Evolutionary conservation across 2,888 invertebrate genomes (phyloP).

Genomic region (Galeruca laticollis): DNA sequence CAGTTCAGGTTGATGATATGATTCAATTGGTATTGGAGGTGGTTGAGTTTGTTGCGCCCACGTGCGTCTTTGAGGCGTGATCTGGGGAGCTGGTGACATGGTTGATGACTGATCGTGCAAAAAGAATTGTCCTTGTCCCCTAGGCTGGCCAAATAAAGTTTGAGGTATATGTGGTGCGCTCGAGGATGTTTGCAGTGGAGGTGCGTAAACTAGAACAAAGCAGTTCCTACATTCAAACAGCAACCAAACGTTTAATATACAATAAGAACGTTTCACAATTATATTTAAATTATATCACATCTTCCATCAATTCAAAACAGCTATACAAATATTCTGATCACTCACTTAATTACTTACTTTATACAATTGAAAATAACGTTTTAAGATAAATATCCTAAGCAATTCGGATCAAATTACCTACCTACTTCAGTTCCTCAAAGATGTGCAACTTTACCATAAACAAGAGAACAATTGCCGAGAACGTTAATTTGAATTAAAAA

Average conservation of each 20-base stretch:
- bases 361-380: not conserved
- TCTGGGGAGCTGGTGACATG: conserved; percentile 57
- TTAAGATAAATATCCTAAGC: too few relatives aligned
- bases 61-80: conserved; percentile 70
- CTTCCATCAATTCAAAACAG: not conserved
- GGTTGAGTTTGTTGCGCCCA: conserved; percentile 70
- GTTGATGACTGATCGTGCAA: conserved; percentile 74
- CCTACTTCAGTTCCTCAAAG: too few relatives aligned
- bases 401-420: too few relatives aligned
- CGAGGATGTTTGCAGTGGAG: conserved; percentile 62
- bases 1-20: conserved; percentile 59
- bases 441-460: too few relatives aligned
- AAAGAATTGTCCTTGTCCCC: conserved; percentile 76
- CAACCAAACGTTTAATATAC: not conserved
- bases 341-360: too few relatives aligned
- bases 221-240: not conserved
- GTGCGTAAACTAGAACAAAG: conserved; percentile 50
- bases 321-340: too few relatives aligned
- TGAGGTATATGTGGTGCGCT: conserved; percentile 69
- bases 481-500: too few relatives aligned
- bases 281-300: not conserved
- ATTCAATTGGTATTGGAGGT: conserved; percentile 47
- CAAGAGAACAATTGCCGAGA: too few relatives aligned
- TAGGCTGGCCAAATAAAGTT: conserved; percentile 66
- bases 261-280: not conserved